Percentiles rank a stretch among this genome's conserved stretches.
These are phyloP conservation scores for Drosophila ercepeae DNA, from an alignment of 1,140 invertebrate genomes.

Conservation along the genomic window DNA sequence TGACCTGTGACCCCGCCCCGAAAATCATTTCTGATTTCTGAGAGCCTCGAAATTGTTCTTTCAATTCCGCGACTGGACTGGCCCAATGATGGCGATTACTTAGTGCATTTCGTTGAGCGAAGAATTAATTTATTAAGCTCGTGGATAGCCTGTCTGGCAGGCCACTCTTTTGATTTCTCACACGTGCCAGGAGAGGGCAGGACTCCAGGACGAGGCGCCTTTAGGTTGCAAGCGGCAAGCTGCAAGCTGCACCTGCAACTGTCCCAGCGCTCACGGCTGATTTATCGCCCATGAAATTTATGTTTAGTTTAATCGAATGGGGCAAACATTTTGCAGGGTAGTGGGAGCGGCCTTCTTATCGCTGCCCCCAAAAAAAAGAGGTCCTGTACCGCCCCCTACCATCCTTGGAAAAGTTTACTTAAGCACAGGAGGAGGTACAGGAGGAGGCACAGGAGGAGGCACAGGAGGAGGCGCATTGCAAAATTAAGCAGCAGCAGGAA, in stretches of 20 bases:
- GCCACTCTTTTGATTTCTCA: constrained; percentile 56
- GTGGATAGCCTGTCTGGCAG: constrained; percentile 1
- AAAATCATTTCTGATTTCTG: constrained; percentile 30
- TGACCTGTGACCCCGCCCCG: constrained; percentile 3
- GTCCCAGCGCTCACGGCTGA: constrained; percentile 63
- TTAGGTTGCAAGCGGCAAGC: constrained; percentile 37
- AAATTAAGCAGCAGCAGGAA: constrained; percentile 60
- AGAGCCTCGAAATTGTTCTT: constrained; percentile 34
- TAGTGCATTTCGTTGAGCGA: constrained; percentile 12
- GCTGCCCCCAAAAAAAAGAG: constrained; percentile 33
- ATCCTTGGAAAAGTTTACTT: constrained; percentile 48
- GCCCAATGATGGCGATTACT: constrained; percentile 20
- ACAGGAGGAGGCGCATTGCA: constrained; percentile 50
- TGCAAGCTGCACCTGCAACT: constrained; percentile 55
- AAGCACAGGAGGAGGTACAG: constrained; percentile 50
- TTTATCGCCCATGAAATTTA: constrained; percentile 77
- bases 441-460: constrained; percentile 52
- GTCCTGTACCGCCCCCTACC: not conserved
- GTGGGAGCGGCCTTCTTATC: constrained; percentile 48
- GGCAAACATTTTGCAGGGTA: constrained; percentile 55
- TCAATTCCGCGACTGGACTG: constrained; percentile 36
- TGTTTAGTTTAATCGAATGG: constrained; percentile 78
- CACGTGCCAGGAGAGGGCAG: constrained; percentile 22
- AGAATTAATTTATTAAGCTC: constrained; percentile 40
- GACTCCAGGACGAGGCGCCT: not conserved